A percentile compares a stretch with the other conserved stretches of the same genome.
Evolutionary conservation across 2,113 vertebrate species (phyloP).

Genomic region (Crotalus horridus): DNA sequence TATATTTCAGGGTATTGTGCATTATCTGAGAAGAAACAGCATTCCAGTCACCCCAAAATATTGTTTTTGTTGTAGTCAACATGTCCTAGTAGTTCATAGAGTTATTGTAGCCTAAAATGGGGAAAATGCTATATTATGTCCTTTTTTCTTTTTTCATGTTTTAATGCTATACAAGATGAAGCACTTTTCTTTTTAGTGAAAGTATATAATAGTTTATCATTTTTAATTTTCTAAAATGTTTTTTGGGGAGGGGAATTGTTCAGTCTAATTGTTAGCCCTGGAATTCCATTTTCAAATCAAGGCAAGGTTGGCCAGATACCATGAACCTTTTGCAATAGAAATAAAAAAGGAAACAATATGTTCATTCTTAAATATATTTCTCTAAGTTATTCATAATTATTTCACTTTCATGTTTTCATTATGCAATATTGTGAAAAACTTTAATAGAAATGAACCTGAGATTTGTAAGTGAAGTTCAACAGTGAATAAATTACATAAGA

Average conservation of each 20-base stretch:
- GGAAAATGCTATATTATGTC: not conserved
- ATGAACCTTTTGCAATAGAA: not conserved
- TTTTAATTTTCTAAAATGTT: not conserved
- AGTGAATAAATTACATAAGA: not conserved
- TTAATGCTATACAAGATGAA: not conserved
- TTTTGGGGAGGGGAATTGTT: not conserved
- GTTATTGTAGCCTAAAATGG: not conserved
- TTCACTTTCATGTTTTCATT: not conserved
- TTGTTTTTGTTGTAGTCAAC: not conserved
- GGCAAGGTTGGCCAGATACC: not conserved
- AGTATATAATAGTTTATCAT: not conserved
- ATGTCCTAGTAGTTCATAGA: not conserved
- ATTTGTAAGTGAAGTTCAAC: not conserved
- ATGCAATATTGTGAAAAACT: not conserved
- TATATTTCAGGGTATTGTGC: not conserved
- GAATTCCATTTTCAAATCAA: not conserved
- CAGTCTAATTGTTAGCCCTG: not conserved
- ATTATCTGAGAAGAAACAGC: not conserved
- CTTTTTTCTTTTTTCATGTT: not conserved
- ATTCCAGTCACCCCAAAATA: not conserved
- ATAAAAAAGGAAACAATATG: not conserved
- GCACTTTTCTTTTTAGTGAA: not conserved
- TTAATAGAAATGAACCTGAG: not conserved
- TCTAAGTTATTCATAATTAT: not conserved
- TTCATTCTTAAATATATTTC: not conserved